Conservation (phyloP, 37 sponge, comb jelly and placozoan species). For the Petrosia ficiformis region DNA sequence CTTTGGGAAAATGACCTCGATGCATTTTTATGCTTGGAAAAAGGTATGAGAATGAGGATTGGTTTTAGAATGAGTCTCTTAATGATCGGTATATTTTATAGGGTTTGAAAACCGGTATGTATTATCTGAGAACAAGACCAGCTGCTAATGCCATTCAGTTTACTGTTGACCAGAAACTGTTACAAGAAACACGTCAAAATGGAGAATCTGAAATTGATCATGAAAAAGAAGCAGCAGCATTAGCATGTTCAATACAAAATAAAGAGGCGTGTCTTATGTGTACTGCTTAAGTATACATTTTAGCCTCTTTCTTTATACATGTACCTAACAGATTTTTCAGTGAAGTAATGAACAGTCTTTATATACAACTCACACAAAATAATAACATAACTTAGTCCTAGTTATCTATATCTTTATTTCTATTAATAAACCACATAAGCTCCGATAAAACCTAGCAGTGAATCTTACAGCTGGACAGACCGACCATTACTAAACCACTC, state of each 20-base stretch:
- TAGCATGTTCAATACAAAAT: constrained; percentile 82
- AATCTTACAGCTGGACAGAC: constrained; percentile 52
- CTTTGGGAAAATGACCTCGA: constrained; percentile 95
- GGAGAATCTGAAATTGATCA: background rate
- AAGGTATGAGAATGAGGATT: constrained; percentile 60
- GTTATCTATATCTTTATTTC: too few species aligned
- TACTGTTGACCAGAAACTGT: constrained; percentile 90
- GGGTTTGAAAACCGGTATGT: constrained; percentile 99
- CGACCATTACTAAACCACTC: constrained; percentile 51
- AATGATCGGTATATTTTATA: background rate
- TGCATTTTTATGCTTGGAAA: constrained; percentile 99
- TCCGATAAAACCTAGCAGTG: constrained; percentile 8
- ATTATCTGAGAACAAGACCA: constrained; percentile 90
- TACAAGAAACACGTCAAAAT: constrained; percentile 49
- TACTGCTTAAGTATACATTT: constrained; percentile 55
- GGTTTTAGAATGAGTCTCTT: background rate
- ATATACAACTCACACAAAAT: too few species aligned
- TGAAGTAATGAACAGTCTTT: too few species aligned
- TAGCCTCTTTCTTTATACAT: background rate
- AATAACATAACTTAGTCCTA: too few species aligned
- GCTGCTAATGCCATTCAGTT: constrained; percentile 99
- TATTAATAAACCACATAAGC: too few species aligned
- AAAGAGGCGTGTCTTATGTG: constrained; percentile 91
- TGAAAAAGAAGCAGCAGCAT: constrained; percentile 40
- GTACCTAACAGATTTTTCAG: too few species aligned